Percentiles rank a stretch among this genome's conserved stretches.
phyloP scores from a whole-genome alignment of 1,140 invertebrate genomes.

The Melanaphis sacchari region DNA sequence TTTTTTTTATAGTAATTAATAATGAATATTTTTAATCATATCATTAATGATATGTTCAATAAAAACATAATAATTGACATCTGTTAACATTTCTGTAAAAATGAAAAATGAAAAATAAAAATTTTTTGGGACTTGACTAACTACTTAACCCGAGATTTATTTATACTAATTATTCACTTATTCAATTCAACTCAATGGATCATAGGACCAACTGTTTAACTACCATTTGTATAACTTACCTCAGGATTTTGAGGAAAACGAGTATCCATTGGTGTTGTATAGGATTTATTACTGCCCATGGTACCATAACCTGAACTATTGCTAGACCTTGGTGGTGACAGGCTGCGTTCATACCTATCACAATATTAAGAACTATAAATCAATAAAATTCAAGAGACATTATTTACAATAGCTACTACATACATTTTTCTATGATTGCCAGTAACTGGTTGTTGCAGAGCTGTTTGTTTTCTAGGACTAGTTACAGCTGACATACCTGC shows the following conservation, averaged over 20 bases:
- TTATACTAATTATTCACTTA: no score
- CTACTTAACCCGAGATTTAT: no score
- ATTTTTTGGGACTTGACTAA: no score
- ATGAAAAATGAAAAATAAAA: no score
- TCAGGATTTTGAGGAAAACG: conserved; percentile 66
- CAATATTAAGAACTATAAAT: not conserved
- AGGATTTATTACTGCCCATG: conserved; percentile 77
- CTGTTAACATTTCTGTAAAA: no score
- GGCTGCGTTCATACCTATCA: conserved; percentile 72
- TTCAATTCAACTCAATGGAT: no score
- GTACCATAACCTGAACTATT: conserved; percentile 86
- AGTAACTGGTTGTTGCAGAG: conserved; percentile 67
- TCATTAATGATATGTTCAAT: no score
- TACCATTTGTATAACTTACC: conserved; percentile 59
- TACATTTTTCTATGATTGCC: conserved; percentile 69
- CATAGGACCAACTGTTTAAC: no score
- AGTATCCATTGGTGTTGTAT: conserved; percentile 66
- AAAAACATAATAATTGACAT: no score
- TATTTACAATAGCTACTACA: conserved; percentile 43
- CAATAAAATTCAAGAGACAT: not conserved
- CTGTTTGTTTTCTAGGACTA: conserved; percentile 61
- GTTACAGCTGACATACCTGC: conserved; percentile 64
- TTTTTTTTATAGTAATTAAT: no score
- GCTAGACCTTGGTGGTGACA: conserved; percentile 82
- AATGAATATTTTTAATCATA: no score